A percentile compares a stretch with the other conserved stretches of the same genome.
phyloP scores from a whole-genome alignment of 2,797 vertebrate genomes.

The Myoxocephalus aenaeus region DNA sequence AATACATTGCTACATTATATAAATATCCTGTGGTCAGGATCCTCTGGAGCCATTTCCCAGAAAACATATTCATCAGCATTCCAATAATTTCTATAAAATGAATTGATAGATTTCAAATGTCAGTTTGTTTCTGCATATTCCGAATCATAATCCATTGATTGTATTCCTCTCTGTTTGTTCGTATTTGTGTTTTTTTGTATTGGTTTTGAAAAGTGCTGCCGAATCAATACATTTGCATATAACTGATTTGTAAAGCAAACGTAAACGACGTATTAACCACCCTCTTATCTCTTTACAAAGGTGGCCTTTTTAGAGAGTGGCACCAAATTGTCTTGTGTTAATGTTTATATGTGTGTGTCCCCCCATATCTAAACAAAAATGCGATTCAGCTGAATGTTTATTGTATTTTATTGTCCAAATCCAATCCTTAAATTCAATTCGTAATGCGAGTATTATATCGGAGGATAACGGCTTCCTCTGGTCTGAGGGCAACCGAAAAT shows the following conservation, averaged over 20 bases:
- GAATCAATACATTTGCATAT: not conserved
- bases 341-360: not conserved
- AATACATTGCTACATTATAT: not conserved
- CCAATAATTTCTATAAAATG: not conserved
- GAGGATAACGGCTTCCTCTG: not conserved
- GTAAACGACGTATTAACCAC: not conserved
- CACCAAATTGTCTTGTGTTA: not conserved
- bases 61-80: not conserved
- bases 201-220: not conserved
- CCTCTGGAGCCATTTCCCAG: not conserved
- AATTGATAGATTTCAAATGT: not conserved
- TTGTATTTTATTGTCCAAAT: not conserved
- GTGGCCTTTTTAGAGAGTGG: not conserved
- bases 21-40: not conserved
- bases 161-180: not conserved
- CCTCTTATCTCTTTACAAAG: not conserved
- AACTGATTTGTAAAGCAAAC: not conserved
- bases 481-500: slow-evolving; percentile 46
- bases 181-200: not conserved
- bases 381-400: not conserved
- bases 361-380: too few species aligned
- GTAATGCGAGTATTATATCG: not conserved
- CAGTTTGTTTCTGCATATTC: not conserved
- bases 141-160: not conserved
- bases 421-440: not conserved